Base-by-base conservation (phyloP, 2,888 invertebrate species). In the Ornithoptera priamus region DNA sequence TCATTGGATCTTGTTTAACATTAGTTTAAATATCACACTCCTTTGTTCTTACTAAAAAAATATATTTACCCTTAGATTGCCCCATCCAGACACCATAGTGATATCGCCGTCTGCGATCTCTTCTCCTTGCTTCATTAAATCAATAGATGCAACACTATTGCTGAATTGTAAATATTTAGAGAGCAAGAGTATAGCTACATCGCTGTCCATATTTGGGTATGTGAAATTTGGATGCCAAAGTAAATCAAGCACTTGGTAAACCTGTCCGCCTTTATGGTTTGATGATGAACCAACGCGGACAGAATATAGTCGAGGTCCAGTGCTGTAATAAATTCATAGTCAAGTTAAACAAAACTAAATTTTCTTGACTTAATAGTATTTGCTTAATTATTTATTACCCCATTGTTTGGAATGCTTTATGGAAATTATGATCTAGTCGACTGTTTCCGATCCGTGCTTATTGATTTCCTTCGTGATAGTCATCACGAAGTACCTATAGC, bases 201-300 rank as follows among this genome's bases (percentile, higher is more conserved):
- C 95, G 68, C 88, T 93, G 70, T 95, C 94, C 80, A 93, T 93
- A n/a, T 85, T 85, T 0, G 76, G 74, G 67, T 83, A 90, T 20
- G 86, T 84, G 75, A 94, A 95, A 12, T 87, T 81, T 15, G 93
- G 89, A 74, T 95, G 94, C 69, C 88, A 87, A 1, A 89, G 76
- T 8, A 94, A 79, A 62, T 88, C 86, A 0, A 86, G 86, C 0
- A 95, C 89, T 17, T 88, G 85, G 10, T 94, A 83, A 0, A 94
- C 4, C 39, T 84, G 74, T 0, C 95, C 95, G 0, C 93, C 94
- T 0, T 76, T 62, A 0, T 83, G 78, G n/a, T 83, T 87, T 39
- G 85, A 89, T 0, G 93, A 90, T 10, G 94, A 93, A 1, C 95
- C 95, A n/a, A 93, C 89, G 0, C 94, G 93, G 0, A 95, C 81